phyloP scores from a whole-genome alignment of 2,797 vertebrate species.

The Lacerta bilineata region DNA sequence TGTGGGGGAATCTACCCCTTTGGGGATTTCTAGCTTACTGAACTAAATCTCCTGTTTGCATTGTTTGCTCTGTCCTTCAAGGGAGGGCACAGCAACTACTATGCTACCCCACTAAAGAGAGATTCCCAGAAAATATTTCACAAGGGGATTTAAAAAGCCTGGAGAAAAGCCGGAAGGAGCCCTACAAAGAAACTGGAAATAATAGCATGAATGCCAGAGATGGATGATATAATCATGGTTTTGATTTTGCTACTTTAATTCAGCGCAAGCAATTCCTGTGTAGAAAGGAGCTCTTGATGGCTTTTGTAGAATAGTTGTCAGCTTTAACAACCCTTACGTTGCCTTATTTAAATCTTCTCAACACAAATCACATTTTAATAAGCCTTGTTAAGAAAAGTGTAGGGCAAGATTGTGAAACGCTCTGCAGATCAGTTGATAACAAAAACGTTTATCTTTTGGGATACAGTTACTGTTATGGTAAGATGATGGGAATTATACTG shows the following conservation, averaged over 20 bases:
- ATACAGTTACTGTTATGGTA: neutral
- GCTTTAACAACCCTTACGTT: neutral
- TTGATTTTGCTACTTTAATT: neutral
- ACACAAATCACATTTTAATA: neutral
- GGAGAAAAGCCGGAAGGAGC: neutral
- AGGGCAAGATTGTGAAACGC: neutral
- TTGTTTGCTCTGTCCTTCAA: neutral
- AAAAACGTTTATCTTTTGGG: neutral
- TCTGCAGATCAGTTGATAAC: neutral
- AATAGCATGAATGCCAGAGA: neutral
- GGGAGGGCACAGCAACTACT: neutral
- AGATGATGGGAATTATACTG: neutral
- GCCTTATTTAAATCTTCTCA: neutral
- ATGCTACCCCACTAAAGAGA: neutral
- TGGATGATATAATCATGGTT: neutral
- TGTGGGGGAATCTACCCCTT: too few relatives aligned
- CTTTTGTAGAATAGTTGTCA: neutral
- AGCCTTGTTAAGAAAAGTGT: neutral
- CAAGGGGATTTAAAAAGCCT: neutral
- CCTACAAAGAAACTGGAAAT: neutral
- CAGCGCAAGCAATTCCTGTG: neutral
- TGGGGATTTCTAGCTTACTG: too few relatives aligned
- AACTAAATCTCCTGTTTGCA: too few relatives aligned
- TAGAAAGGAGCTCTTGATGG: neutral
- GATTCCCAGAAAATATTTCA: neutral